Evolutionary conservation across 2,113 vertebrate genomes (phyloP), one percentile per base, ranked within the genome.

Genomic region (Oxyura jamaicensis): DNA sequence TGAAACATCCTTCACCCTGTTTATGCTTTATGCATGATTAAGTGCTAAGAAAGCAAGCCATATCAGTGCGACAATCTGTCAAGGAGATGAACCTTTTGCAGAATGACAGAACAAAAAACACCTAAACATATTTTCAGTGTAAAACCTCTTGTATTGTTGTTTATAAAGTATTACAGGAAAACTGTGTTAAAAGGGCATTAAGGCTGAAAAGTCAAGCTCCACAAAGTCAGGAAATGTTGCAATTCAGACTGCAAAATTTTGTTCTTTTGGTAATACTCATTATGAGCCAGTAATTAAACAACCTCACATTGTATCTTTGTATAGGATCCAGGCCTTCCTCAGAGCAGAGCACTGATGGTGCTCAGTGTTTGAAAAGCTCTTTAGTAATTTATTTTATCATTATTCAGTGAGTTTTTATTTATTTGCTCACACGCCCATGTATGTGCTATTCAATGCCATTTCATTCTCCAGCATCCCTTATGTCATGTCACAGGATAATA

Each of bases 1-100:
- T 94, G 80, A 96, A 96, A 94, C 81, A 96, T 90, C 88, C 86
- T 96, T 96, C 92, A 93, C 96, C 91, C 81, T 87, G 77, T 86
- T 96, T 94, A 91, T 94, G 83, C 88, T 94, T 94, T 92, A 91
- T 82, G 95, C 91, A 84, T 89, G 93, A 93, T 96, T 94, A 96
- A 94, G 66, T 86, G 71, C 62, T 84, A 82, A 96, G 80, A 75
- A 96, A 90, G 88, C 53, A 82, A 94, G 19, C 66, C 59, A 5
- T 95, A 95, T 82, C 8, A 0, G 58, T 62, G n/a, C 0, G 16
- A 84, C 95, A 95, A 55, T 87, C 95, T 96, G 96, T 96, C 96
- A 95, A 69, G 83, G 66, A 95, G 62, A 90, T 80, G 79, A 91
- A 89, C 69, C 73, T 84, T 90, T 93, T 66, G 74, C 86, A 94